Evolutionary conservation across 2,113 vertebrate species (phyloP).

Genomic region (Solenodon paradoxus): DNA sequence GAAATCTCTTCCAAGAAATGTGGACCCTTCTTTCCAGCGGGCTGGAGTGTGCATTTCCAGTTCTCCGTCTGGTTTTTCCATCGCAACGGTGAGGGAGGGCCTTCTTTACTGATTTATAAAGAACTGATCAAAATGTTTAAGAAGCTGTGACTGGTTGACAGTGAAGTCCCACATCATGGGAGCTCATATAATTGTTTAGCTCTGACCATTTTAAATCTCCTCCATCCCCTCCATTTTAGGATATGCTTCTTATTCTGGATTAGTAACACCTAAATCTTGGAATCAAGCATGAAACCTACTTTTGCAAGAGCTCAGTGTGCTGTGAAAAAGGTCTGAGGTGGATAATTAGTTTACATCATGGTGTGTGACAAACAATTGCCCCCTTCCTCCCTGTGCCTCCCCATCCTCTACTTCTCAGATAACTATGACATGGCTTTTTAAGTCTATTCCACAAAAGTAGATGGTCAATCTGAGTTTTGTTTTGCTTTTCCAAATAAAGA

Average conservation of each 20-base stretch:
- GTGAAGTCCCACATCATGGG: slow-evolving; percentile 14
- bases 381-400: neutral
- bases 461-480: neutral
- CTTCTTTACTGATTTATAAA: neutral
- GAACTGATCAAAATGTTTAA: neutral
- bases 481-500: neutral
- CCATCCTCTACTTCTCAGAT: neutral
- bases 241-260: slow-evolving; percentile 58
- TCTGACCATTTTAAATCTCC: slow-evolving; percentile 67
- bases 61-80: neutral
- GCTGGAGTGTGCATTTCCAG: accelerated
- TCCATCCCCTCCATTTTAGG: slow-evolving; percentile 54
- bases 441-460: neutral
- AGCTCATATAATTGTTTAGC: slow-evolving; percentile 63
- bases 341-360: slow-evolving; percentile 65
- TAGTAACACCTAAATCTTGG: slow-evolving; percentile 48
- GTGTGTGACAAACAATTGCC: neutral
- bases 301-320: slow-evolving; percentile 41
- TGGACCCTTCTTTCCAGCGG: neutral
- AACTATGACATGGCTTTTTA: neutral
- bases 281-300: slow-evolving; percentile 47
- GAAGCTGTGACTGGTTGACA: slow-evolving; percentile 4
- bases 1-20: neutral
- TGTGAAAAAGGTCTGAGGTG: slow-evolving; percentile 56
- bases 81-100: neutral